A percentile compares a stretch with the other conserved stretches of the same genome.
These are phyloP conservation scores for Genyomyrus donnyi DNA, from an alignment of 2,113 vertebrate species.

Conservation along the genomic window DNA sequence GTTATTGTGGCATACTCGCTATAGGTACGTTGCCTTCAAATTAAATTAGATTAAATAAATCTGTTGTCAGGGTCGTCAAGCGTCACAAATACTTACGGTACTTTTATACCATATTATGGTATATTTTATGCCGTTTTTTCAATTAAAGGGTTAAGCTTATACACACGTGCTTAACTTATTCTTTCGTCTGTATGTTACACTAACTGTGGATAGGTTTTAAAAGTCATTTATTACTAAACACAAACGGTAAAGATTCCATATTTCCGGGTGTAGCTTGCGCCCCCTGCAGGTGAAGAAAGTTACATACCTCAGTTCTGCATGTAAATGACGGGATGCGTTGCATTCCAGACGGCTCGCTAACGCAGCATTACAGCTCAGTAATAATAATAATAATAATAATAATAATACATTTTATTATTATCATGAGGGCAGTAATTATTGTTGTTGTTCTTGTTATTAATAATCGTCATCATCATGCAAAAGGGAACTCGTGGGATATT, in stretches of 20 bases:
- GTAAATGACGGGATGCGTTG: neutral
- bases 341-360: neutral
- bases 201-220: neutral
- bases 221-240: neutral
- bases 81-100: neutral
- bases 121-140: neutral
- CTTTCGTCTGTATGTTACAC: neutral
- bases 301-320: neutral
- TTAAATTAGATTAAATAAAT: neutral
- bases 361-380: neutral
- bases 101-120: neutral
- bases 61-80: neutral
- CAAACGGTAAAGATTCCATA: neutral
- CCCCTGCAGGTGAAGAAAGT: neutral
- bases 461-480: neutral
- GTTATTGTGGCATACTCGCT: neutral
- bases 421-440: neutral
- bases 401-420: neutral
- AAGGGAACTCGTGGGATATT: neutral
- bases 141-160: neutral
- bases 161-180: neutral
- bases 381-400: neutral
- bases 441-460: neutral
- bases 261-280: neutral
- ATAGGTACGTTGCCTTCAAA: neutral